These are phyloP conservation scores for Squalus acanthias DNA, from an alignment of 2,797 vertebrate species.

Conservation along the genomic window DNA sequence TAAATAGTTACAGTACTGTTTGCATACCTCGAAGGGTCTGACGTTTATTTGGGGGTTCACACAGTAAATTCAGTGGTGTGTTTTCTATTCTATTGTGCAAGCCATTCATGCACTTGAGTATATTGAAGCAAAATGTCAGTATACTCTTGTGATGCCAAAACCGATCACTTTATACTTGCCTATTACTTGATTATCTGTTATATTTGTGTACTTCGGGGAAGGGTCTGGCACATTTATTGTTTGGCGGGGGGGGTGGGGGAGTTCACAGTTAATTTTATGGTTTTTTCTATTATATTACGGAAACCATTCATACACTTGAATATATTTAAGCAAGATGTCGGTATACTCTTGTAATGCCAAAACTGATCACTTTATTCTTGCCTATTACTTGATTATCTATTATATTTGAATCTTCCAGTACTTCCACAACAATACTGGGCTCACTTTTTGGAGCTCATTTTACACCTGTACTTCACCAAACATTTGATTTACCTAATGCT, in stretches of 20 bases:
- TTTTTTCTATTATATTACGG: neutral
- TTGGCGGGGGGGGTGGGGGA: neutral
- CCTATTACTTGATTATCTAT: neutral
- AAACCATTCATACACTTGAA: neutral
- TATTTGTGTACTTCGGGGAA: neutral
- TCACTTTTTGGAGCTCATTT: neutral
- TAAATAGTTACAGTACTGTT: neutral
- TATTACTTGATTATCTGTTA: constrained; percentile 10
- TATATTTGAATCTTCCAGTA: constrained; percentile 11
- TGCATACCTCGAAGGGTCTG: neutral
- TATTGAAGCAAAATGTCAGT: neutral
- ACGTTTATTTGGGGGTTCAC: neutral
- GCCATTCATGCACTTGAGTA: constrained; percentile 14
- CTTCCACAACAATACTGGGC: neutral
- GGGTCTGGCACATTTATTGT: neutral
- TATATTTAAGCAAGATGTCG: neutral
- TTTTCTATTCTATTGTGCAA: neutral
- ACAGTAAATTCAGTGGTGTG: neutral
- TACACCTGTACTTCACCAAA: neutral
- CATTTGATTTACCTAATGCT: neutral
- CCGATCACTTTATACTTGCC: neutral
- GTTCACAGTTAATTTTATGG: neutral
- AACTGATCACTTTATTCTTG: neutral
- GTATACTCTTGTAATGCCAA: neutral
- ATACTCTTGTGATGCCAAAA: neutral